A percentile compares a stretch with the other conserved stretches of the same genome.
Evolutionary conservation across 2,113 vertebrate genomes (phyloP).

Genomic region (Porphyrio hochstetteri): DNA sequence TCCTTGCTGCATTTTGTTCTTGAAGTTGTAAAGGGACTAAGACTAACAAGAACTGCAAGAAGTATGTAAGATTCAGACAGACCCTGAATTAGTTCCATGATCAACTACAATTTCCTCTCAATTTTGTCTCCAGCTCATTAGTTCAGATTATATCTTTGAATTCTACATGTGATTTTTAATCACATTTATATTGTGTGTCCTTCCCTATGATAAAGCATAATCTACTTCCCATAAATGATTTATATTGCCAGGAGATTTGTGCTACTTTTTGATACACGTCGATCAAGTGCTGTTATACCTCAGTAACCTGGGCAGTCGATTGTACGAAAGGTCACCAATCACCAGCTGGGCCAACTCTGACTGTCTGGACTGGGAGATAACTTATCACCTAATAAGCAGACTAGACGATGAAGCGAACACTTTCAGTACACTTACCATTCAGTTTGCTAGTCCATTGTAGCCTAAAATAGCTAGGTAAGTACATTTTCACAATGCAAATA

Average conservation of each 20-base stretch:
- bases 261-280: neutral
- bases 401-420: neutral
- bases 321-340: neutral
- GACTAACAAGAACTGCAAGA: neutral
- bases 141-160: neutral
- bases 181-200: neutral
- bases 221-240: neutral
- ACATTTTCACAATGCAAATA: neutral
- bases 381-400: neutral
- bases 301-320: fast-evolving
- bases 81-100: neutral
- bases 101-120: neutral
- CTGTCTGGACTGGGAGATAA: neutral
- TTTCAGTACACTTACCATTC: neutral
- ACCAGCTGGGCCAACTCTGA: neutral
- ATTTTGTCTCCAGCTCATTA: neutral
- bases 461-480: neutral
- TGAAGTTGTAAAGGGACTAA: neutral
- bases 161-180: neutral
- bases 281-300: neutral
- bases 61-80: fast-evolving
- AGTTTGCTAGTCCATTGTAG: neutral
- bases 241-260: neutral
- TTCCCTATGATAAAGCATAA: neutral
- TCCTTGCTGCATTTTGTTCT: neutral